Evolutionary conservation across 2,113 vertebrate species (phyloP).

Genomic region (Stigmatopora argus): DNA sequence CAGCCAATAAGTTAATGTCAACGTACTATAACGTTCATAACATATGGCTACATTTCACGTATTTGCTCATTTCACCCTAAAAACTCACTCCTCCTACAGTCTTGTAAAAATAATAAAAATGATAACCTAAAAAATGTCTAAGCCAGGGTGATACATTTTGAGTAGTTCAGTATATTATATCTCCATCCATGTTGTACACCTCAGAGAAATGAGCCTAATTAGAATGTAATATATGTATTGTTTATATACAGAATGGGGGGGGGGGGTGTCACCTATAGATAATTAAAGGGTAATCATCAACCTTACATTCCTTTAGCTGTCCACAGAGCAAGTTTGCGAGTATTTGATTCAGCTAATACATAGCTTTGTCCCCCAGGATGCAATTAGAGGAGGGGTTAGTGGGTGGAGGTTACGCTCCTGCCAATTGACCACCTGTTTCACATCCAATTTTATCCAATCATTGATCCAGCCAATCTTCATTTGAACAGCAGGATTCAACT

Average conservation of each 20-base stretch:
- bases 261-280: neutral
- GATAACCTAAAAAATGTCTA: too few relatives aligned
- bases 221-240: neutral
- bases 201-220: too few relatives aligned
- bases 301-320: constrained; percentile 14
- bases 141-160: too few relatives aligned
- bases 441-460: constrained; percentile 9
- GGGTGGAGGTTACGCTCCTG: constrained; percentile 1
- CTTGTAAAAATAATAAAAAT: too few relatives aligned
- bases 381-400: constrained; percentile 24
- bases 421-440: constrained; percentile 18
- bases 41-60: too few relatives aligned
- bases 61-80: too few relatives aligned
- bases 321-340: constrained; percentile 8
- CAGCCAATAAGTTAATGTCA: too few relatives aligned
- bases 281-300: neutral
- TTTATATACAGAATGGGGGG: neutral
- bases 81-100: too few relatives aligned
- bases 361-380: constrained; percentile 16
- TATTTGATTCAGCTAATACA: constrained; percentile 8
- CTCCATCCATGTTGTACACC: too few relatives aligned
- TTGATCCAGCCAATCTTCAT: constrained; percentile 7
- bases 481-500: neutral
- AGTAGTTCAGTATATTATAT: too few relatives aligned
- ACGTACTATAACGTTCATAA: too few relatives aligned